phyloP scores from a whole-genome alignment of 2,113 vertebrate genomes.

The Thamnaconus septentrionalis region DNA sequence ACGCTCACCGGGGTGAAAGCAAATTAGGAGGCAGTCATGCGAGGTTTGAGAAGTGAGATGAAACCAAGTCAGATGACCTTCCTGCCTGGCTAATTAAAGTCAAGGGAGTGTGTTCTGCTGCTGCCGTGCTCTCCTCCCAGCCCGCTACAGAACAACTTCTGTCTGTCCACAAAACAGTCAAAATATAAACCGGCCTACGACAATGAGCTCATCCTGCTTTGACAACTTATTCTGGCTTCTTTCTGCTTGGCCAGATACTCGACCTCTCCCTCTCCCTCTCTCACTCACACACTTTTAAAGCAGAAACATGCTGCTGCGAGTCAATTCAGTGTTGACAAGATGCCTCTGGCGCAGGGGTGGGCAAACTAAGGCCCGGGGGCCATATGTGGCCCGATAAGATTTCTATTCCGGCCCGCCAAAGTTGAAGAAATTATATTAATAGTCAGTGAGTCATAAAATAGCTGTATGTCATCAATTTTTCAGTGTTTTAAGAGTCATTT shows the following conservation, averaged over 20 bases:
- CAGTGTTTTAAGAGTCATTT: no score
- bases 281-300: constrained; percentile 2
- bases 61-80: no score
- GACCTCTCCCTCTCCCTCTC: neutral
- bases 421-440: no score
- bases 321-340: neutral
- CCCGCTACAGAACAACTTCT: neutral
- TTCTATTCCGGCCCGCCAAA: no score
- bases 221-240: constrained; percentile 10
- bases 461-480: no score
- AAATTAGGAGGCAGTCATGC: no score
- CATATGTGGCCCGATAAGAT: no score
- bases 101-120: neutral
- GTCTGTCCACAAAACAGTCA: constrained; percentile 4
- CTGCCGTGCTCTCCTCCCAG: neutral
- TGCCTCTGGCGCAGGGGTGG: no score
- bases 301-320: constrained; percentile 8
- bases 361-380: no score
- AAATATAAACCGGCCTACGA: constrained; percentile 1
- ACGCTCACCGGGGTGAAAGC: no score
- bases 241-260: constrained; percentile 17
- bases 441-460: no score
- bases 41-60: no score
- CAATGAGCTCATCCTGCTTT: constrained; percentile 26
- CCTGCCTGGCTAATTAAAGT: neutral